Evolutionary conservation across 1,140 invertebrate species (phyloP).

Genomic region (Eubasilissa regina): DNA sequence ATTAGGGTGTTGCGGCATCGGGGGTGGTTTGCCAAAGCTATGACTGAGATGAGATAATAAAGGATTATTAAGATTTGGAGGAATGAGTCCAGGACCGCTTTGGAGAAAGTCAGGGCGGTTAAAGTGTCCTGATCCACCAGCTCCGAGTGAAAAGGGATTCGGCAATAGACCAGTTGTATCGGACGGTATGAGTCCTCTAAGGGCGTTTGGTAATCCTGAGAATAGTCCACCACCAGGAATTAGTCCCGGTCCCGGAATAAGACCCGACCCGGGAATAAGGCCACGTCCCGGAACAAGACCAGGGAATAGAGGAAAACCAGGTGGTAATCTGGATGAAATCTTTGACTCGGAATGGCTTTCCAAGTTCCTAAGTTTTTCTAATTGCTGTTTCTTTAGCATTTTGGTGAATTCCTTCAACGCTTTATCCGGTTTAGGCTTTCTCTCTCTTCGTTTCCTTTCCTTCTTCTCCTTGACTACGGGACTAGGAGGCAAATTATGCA

Average conservation of each 20-base stretch:
- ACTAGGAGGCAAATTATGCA: conserved; percentile 50
- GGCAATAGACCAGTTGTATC: conserved; percentile 66
- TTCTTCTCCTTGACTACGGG: conserved; percentile 73
- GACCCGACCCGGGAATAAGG: conserved; percentile 75
- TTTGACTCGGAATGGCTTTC: conserved; percentile 75
- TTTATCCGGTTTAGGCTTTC: conserved; percentile 73
- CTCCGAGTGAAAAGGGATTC: conserved; percentile 69
- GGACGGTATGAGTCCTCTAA: conserved; percentile 65
- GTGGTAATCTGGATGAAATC: conserved; percentile 56
- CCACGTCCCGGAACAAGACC: conserved; percentile 70
- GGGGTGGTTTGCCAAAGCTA: conserved; percentile 72
- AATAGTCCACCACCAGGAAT: conserved; percentile 68
- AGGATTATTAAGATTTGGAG: conserved; percentile 66
- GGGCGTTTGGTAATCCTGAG: conserved; percentile 66
- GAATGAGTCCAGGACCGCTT: conserved; percentile 65
- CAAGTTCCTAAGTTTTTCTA: conserved; percentile 64
- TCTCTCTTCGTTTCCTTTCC: conserved; percentile 78
- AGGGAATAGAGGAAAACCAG: conserved; percentile 72
- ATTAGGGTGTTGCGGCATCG: conserved; percentile 66
- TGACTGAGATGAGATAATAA: conserved; percentile 62
- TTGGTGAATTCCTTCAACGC: conserved; percentile 68
- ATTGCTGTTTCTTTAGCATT: conserved; percentile 67
- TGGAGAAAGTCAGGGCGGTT: conserved; percentile 71
- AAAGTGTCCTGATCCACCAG: conserved; percentile 66
- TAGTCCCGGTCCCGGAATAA: conserved; percentile 77